Percentiles rank a stretch among this genome's conserved stretches.
phyloP scores from a whole-genome alignment of 2,113 vertebrate species.

The Callipepla squamata region DNA sequence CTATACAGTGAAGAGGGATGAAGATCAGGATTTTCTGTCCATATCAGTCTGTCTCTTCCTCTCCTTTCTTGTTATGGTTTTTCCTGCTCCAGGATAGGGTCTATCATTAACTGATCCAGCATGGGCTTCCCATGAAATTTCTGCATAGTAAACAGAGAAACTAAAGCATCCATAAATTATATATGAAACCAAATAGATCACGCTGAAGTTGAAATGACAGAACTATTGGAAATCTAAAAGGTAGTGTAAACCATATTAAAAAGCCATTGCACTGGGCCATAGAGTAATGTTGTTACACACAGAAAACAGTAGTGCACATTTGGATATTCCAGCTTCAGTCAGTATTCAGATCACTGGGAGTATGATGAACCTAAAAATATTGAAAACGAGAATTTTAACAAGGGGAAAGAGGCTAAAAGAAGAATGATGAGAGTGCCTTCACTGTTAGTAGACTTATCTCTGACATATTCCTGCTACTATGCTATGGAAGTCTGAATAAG shows the following conservation, averaged over 20 bases:
- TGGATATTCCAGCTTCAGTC: neutral
- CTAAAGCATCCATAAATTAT: neutral
- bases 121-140: neutral
- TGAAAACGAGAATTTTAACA: neutral
- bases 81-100: neutral
- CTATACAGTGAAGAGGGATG: neutral
- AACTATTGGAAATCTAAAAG: neutral
- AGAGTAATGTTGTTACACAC: neutral
- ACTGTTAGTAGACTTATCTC: neutral
- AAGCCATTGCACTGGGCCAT: accelerated
- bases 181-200: neutral
- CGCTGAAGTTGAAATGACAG: neutral
- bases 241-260: neutral
- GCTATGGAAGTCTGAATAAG: accelerated
- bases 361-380: neutral
- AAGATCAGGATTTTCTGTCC: neutral
- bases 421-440: neutral
- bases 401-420: neutral
- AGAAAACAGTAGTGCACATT: neutral
- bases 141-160: neutral
- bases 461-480: neutral
- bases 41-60: neutral
- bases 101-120: neutral
- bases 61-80: neutral
- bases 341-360: neutral